phyloP scores from a whole-genome alignment of 2,888 invertebrate genomes.

The Alcis repandata region DNA sequence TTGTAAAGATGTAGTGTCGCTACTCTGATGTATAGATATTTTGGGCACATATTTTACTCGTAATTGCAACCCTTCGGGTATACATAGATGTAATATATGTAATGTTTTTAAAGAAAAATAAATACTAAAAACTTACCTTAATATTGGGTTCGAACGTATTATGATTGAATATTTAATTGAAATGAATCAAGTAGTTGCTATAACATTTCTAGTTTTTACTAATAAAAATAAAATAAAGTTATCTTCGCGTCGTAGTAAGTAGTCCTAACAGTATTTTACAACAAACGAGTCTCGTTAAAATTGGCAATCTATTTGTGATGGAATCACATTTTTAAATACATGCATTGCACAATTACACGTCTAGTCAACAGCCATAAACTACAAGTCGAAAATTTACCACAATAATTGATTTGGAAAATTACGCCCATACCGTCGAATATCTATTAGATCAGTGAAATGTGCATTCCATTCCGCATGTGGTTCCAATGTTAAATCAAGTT shows the following conservation, averaged over 20 bases:
- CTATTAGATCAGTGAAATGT: constrained; percentile 39
- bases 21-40: constrained; percentile 46
- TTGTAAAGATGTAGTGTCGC: constrained; percentile 66
- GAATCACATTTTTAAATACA: too few species aligned
- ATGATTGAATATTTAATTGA: neutral
- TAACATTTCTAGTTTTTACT: too few species aligned
- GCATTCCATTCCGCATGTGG: constrained; percentile 39
- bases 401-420: constrained; percentile 41
- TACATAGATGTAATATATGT: constrained; percentile 1
- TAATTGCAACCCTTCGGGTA: constrained; percentile 37
- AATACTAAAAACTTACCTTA: neutral
- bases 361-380: too few species aligned
- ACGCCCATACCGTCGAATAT: constrained; percentile 24
- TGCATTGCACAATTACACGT: too few species aligned
- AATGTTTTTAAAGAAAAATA: neutral
- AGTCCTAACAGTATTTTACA: too few species aligned
- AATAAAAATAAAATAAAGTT: too few species aligned
- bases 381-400: neutral
- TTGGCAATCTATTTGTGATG: too few species aligned
- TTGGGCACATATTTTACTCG: constrained; percentile 42
- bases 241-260: too few species aligned
- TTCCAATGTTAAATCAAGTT: constrained; percentile 56
- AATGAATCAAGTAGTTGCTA: neutral
- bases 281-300: too few species aligned
- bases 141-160: neutral